These are phyloP conservation scores for Pogona vitticeps DNA, from an alignment of 2,113 vertebrate genomes.

Conservation along the genomic window DNA sequence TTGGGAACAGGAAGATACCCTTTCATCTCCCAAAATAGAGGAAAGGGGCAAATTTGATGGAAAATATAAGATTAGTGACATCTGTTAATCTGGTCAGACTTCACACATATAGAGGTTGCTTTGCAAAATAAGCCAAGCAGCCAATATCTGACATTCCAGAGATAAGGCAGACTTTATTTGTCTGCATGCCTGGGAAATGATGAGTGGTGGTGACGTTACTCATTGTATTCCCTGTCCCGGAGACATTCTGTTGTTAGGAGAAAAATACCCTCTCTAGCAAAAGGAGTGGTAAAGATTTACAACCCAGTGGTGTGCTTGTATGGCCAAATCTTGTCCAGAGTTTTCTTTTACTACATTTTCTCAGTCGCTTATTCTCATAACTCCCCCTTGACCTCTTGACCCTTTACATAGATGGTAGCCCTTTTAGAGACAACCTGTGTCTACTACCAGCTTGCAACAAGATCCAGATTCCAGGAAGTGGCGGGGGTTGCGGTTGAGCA, in stretches of 20 bases:
- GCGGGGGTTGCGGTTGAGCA: not conserved
- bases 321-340: not conserved
- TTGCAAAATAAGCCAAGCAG: constrained; percentile 12
- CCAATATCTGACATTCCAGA: not conserved
- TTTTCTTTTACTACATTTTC: not conserved
- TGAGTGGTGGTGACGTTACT: not conserved
- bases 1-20: constrained; percentile 10
- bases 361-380: not conserved
- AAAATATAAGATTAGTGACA: not conserved
- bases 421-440: not conserved
- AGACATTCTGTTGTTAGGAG: not conserved
- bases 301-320: not conserved
- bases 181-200: constrained; percentile 23
- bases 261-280: not conserved
- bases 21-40: constrained; percentile 5
- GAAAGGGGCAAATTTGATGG: not conserved
- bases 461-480: not conserved
- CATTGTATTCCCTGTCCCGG: not conserved
- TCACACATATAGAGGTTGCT: not conserved
- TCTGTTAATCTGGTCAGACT: not conserved
- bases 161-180: constrained; percentile 13
- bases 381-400: not conserved
- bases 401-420: not conserved
- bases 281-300: not conserved
- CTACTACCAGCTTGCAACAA: not conserved